Evolutionary conservation across 2,113 vertebrate genomes (phyloP).

Genomic region (Phrynosoma platyrhinos): DNA sequence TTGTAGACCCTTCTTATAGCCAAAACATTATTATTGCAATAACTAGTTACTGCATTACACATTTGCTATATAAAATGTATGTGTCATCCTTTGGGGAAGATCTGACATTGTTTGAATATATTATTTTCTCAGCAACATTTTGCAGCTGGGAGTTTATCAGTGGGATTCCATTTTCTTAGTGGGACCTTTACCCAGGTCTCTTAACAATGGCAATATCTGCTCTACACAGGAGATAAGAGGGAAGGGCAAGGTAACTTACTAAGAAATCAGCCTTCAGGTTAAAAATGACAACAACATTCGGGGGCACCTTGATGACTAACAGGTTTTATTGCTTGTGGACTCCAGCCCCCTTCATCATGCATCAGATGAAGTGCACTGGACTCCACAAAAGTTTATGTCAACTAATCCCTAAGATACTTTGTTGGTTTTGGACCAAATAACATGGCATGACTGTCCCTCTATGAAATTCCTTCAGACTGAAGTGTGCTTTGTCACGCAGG

Average conservation of each 20-base stretch:
- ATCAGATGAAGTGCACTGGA: too few species aligned
- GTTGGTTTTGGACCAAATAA: too few species aligned
- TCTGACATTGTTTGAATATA: too few species aligned
- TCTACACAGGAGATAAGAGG: not conserved
- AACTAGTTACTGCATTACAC: not conserved
- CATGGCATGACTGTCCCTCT: too few species aligned
- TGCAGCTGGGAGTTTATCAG: not conserved
- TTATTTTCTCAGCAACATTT: not conserved
- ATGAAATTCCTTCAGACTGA: too few species aligned
- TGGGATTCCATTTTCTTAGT: not conserved
- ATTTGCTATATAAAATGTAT: not conserved
- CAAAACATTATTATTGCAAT: not conserved
- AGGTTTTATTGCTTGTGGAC: too few species aligned
- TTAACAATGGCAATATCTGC: not conserved
- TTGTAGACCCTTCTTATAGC: not conserved
- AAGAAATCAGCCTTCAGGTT: not conserved
- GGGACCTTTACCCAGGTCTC: not conserved
- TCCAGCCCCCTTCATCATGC: too few species aligned
- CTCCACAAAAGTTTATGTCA: too few species aligned
- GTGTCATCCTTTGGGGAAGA: not conserved
- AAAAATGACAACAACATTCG: too few species aligned
- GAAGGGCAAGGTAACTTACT: not conserved
- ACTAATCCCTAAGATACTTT: too few species aligned
- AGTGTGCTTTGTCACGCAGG: too few species aligned
- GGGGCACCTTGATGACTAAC: too few species aligned